Base-by-base conservation (phyloP, 2,888 invertebrate genomes). In the Cryptocephalus primarius region DNA sequence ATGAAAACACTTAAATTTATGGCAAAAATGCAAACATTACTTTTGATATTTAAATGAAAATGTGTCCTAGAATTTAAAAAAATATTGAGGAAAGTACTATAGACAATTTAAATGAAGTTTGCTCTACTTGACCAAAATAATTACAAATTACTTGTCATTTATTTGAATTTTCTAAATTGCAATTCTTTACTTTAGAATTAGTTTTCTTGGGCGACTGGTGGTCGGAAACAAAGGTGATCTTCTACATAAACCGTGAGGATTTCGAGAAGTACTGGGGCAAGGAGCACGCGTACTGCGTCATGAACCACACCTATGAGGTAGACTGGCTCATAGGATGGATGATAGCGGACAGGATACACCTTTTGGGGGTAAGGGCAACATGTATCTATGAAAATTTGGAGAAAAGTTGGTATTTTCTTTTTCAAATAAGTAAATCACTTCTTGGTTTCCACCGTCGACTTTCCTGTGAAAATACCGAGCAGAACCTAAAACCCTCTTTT, bases 311-410 rank as follows among this genome's bases (percentile, higher is more conserved):
- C 38, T 95, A 91, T 69, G 95, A 96, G 75, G 83, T 93, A 58
- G 96, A 96, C 69, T 95, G 95, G 95, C 74, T 96, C 0, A 83
- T 89, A 70, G 91, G 93, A 13, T 95, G 93, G 93, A 82, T 92
- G 66, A 79, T 90, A 57, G 83, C 87, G 62, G 92, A 95, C 58
- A 75, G 87, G 58, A 76, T 86, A 55, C 71, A 76, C 56, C 80
- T 90, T 54, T 74, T 95, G 55, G 94, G 93, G 61, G 89, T 89
- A 73, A 78, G 83, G n/a, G n/a, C 71, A 22, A 39, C n/a, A n/a
- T n/a, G n/a, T n/a, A n/a, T n/a, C n/a, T n/a, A n/a, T n/a, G n/a
- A n/a, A n/a, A n/a, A n/a, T n/a, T n/a, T n/a, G n/a, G n/a, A 36
- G 36, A 36, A 36, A 36, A 22, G 22, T 22, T 22, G n/a, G 9